Base-by-base conservation (phyloP, 2,888 invertebrate genomes). In the Dioctria linearis region DNA sequence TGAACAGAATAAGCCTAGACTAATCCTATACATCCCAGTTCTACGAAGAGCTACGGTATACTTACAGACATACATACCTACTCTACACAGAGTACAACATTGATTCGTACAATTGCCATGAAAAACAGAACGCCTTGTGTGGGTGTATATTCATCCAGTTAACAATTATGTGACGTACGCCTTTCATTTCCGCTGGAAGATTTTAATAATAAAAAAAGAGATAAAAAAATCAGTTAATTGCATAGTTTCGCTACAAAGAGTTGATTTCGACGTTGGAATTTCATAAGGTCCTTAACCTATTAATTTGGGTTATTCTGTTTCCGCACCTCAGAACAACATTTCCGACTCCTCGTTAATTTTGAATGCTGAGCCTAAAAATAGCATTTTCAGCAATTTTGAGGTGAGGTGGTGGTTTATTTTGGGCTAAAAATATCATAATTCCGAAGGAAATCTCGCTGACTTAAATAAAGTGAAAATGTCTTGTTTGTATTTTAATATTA, bases 351-450 rank as follows among this genome's bases (percentile, higher is more conserved):
- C 11, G 54, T 54, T 54, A 11, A 54, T 54, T 54, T 54, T 54
- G n/a, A 54, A 11, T 54, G 25, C 3, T n/a, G n/a, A 4, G 4
- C 11, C 54, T 54, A 54, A 54, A 54, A 54, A 54, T 54, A 54
- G 51, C 25, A 69, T 51, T 69, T 69, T 69, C 51, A 69, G 49
- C 49, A 69, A 37, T 51, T 69, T 51, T 51, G 67, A 54, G n/a
- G 11, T 8, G 25, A 25, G 25, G 25, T 4, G n/a, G 3, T n/a
- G 54, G 11, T 4, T 54, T 54, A 54, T 54, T 54, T 54, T 54
- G 25, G 25, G 25, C 25, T 2, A 25, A 25, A 2, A 25, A 25
- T 25, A 25, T 25, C 25, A 0, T 25, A 25, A 25, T 25, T 25
- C 25, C 25, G 25, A 25, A 2, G 25, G 25, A 25, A 25, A 25